Base-by-base conservation (phyloP, 2,113 vertebrate genomes). In the Fregetta grallaria region DNA sequence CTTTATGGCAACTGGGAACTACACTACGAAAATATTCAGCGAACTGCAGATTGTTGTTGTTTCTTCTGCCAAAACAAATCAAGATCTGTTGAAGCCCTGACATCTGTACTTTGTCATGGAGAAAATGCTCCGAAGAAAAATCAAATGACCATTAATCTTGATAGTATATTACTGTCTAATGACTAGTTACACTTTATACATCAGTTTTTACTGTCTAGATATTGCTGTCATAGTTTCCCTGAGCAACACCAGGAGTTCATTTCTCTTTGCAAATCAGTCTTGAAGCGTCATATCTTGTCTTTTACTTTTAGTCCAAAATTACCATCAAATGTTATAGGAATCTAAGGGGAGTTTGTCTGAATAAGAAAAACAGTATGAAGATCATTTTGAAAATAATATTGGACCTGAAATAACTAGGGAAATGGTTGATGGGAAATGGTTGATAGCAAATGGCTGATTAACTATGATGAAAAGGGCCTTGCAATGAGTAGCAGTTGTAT, bases 1-100 rank as follows among this genome's bases (percentile, higher is more conserved):
- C 63, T 96, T 88, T 95, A 8, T 75, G 66, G 79, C 86, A 90
- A 81, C 61, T 90, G 68, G 86, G 58, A 97, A 40, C 78, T 89
- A 71, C 52, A 13, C 86, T 97, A 97, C 92, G 97, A 96, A 97
- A 93, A 88, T 52, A 97, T 78, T 96, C 97, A 96, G 70, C 2
- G 25, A 96, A 96, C 44, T 91, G 78, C 87, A 95, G 85, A 92
- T 52, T 94, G 71, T 75, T 75, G 59, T 86, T 96, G 30, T 61
- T 96, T 96, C 78, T 83, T 61, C 91, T 97, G 96, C 92, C 95
- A 95, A 96, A 93, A 67, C 38, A 66, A 59, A 22, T 82, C 66
- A 92, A 95, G 75, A 96, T 96, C 50, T 38, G 36, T 65, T 91
- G 94, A 95, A 92, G 15, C 44, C 76, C 78, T 96, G 94, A 84